These are phyloP conservation scores for Lacerta viridis DNA, from an alignment of 2,797 vertebrate species.

Conservation along the genomic window DNA sequence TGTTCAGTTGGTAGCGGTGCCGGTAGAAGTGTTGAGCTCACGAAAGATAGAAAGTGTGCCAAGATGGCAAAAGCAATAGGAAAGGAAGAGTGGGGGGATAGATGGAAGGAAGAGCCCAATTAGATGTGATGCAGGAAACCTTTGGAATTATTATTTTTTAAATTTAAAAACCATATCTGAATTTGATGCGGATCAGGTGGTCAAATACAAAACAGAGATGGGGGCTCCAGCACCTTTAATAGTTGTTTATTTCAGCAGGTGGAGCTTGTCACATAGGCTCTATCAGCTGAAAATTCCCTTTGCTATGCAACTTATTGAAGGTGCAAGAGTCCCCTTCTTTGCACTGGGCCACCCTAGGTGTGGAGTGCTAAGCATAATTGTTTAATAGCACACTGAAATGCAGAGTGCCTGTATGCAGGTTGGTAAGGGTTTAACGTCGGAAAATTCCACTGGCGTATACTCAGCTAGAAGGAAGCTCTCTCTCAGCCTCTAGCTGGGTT, in stretches of 20 bases:
- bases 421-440: too few species aligned
- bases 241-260: not conserved
- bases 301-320: not conserved
- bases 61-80: not conserved
- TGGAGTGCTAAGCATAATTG: too few species aligned
- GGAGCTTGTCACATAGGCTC: not conserved
- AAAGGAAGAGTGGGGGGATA: not conserved
- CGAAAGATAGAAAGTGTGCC: not conserved
- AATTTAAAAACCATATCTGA: not conserved
- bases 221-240: not conserved
- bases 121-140: not conserved
- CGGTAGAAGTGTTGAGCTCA: not conserved
- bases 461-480: too few species aligned
- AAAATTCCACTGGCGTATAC: too few species aligned
- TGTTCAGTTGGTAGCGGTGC: not conserved
- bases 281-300: not conserved
- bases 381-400: too few species aligned
- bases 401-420: too few species aligned
- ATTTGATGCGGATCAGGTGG: not conserved
- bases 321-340: too few species aligned
- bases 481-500: too few species aligned
- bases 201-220: not conserved
- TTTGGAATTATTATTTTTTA: not conserved
- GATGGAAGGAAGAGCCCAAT: not conserved
- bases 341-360: too few species aligned